These are phyloP conservation scores for Aleiodes alternator DNA, from an alignment of 2,888 invertebrate species.

Conservation along the genomic window DNA sequence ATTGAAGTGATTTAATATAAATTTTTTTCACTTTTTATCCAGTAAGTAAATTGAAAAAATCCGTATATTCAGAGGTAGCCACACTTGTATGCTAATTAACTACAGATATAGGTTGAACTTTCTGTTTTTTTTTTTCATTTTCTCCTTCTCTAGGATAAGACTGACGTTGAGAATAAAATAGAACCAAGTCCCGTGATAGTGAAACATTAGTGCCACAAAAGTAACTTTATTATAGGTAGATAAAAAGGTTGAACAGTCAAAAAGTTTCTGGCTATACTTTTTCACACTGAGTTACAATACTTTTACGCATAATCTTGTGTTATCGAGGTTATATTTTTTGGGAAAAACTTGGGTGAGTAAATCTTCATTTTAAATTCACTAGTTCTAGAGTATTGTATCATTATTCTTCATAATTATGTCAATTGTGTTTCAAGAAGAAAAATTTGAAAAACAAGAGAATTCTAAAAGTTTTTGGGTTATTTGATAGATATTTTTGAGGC, in stretches of 20 bases:
- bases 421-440: too few relatives aligned
- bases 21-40: neutral
- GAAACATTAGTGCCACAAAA: slow-evolving; percentile 42
- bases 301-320: slow-evolving; percentile 30
- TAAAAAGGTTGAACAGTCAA: slow-evolving; percentile 43
- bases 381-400: neutral
- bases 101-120: slow-evolving; percentile 8
- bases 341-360: neutral
- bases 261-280: slow-evolving; percentile 6
- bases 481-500: too few relatives aligned
- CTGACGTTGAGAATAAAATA: slow-evolving; percentile 48
- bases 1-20: slow-evolving; percentile 5
- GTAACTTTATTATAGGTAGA: slow-evolving; percentile 56
- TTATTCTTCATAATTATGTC: too few relatives aligned
- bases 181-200: slow-evolving; percentile 42
- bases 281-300: slow-evolving; percentile 50
- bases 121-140: slow-evolving; percentile 7
- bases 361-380: neutral
- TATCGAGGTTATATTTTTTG: slow-evolving; percentile 6
- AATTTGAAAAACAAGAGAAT: too few relatives aligned
- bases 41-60: neutral
- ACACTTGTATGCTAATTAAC: slow-evolving; percentile 32
- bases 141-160: slow-evolving; percentile 33
- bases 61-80: neutral
- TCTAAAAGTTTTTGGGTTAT: too few relatives aligned